Base-by-base conservation (phyloP, 1,140 invertebrate genomes). In the Aphis gossypii region DNA sequence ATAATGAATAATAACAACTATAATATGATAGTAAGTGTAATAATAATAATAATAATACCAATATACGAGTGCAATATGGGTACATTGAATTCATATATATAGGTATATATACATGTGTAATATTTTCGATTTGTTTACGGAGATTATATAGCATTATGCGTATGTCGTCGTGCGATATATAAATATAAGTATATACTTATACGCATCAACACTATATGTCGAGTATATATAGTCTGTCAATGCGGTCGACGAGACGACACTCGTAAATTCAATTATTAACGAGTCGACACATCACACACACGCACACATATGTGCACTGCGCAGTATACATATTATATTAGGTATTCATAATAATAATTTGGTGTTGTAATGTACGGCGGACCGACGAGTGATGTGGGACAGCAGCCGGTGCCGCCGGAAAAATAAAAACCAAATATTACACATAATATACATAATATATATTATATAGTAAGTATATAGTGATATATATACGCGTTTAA, bases 221-320 rank as follows among this genome's bases (percentile, higher is more conserved):
- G 60, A n/a, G 44, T 86, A 14, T 46, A 86, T 48, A 35, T 35
- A 30, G 44, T 87, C 46, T 30, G 18, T 46, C n/a, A 46, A 46
- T 51, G 86, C 4, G 60, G 60, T 76, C 60, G 60, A 76, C 86
- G n/a, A n/a, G 44, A 88, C 88, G 44, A 88, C 88, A 38, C 88
- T 38, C 51, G 51, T 89, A 89, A 89, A 89, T 89, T 89, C 48
- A 38, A 89, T 89, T 76, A 76, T 76, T 89, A 89, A 54, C 88
- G n/a, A 54, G 88, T 54, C 88, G 88, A 89, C 88, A 89, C 88
- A 56, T 76, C 30, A n/a, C 30, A 76, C 60, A 60, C 56, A 68
- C 25, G 30, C 56, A 68, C 60, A 68, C 30, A 68, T 76, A n/a
- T 38, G 88, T 2, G 51, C 3, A 41, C 84, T 41, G 84, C 44